Evolutionary conservation across 2,888 invertebrate genomes (phyloP).

Genomic region (Aricia artaxerxes): DNA sequence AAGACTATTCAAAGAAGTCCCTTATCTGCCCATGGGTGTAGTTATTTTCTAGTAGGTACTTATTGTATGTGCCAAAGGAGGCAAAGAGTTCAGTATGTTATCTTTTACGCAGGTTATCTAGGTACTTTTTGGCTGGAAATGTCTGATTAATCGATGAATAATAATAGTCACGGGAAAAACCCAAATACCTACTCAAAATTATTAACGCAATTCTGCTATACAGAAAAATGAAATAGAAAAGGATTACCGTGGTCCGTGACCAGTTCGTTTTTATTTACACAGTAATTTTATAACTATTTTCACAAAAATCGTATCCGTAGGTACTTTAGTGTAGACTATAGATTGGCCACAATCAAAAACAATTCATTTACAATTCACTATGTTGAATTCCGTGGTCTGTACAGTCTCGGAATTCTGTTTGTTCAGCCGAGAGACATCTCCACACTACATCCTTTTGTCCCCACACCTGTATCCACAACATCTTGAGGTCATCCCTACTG

Average conservation of each 20-base stretch:
- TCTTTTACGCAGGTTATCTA: background rate
- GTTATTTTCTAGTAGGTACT: background rate
- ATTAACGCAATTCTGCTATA: too few relatives aligned
- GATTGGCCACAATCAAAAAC: background rate
- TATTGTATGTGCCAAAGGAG: background rate
- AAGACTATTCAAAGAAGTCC: background rate
- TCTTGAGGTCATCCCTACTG: conserved; percentile 35
- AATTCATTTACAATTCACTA: background rate
- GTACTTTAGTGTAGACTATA: too few relatives aligned
- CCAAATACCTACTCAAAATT: background rate
- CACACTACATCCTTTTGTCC: conserved; percentile 62
- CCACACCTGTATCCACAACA: conserved; percentile 60
- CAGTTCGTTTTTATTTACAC: too few relatives aligned
- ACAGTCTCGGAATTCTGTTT: conserved; percentile 58
- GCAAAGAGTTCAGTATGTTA: background rate
- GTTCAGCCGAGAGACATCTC: conserved; percentile 64
- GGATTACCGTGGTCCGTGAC: too few relatives aligned
- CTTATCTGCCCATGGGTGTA: background rate
- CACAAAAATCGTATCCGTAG: too few relatives aligned
- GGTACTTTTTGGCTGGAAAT: background rate
- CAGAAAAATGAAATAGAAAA: too few relatives aligned
- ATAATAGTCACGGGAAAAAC: background rate
- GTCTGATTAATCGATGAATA: background rate
- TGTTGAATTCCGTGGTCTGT: background rate
- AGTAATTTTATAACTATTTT: too few relatives aligned